Evolutionary conservation across 2,888 invertebrate genomes (phyloP).

Genomic region (Hermaeophaga mercurialis): DNA sequence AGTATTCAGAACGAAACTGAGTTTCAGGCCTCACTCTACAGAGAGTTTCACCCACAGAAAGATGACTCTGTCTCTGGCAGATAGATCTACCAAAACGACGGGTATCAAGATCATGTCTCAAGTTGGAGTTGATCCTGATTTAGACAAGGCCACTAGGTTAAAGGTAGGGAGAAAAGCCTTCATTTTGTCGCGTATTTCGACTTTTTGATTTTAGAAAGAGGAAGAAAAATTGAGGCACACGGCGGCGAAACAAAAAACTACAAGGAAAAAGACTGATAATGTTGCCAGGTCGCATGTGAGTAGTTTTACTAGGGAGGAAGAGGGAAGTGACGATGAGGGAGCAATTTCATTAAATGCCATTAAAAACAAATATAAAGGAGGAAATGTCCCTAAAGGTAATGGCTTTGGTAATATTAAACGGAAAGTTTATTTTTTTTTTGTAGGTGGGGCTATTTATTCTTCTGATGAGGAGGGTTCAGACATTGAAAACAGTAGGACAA

Average conservation of each 20-base stretch:
- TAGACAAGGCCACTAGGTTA: conserved; percentile 86
- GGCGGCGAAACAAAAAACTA: conserved; percentile 66
- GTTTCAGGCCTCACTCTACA: conserved; percentile 97
- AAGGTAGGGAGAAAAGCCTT: no score
- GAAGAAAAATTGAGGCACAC: conserved; percentile 93
- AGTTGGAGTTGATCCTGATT: conserved; percentile 93
- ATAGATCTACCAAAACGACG: conserved; percentile 89
- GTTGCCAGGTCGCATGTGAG: conserved; percentile 53
- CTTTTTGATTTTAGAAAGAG: conserved; percentile 78
- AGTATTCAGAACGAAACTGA: conserved; percentile 94
- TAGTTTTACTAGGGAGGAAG: conserved; percentile 67
- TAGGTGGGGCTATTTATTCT: conserved; percentile 75
- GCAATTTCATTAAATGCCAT: conserved; percentile 92
- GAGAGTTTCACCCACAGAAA: conserved; percentile 99
- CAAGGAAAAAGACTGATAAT: conserved; percentile 54
- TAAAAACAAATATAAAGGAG: conserved; percentile 90
- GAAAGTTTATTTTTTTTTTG: conserved; percentile 13
- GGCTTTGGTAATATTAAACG: neutral
- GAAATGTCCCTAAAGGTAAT: conserved; percentile 43
- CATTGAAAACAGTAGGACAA: conserved; percentile 74
- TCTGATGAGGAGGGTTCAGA: conserved; percentile 88
- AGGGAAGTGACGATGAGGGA: conserved; percentile 92
- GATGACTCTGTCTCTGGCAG: conserved; percentile 97
- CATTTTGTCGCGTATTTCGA: no score
- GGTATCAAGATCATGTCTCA: conserved; percentile 96